Percentiles rank a stretch among this genome's conserved stretches.
phyloP scores from a whole-genome alignment of 92 coral and sea anemone species.

The Zoanthus sansibaricus region DNA sequence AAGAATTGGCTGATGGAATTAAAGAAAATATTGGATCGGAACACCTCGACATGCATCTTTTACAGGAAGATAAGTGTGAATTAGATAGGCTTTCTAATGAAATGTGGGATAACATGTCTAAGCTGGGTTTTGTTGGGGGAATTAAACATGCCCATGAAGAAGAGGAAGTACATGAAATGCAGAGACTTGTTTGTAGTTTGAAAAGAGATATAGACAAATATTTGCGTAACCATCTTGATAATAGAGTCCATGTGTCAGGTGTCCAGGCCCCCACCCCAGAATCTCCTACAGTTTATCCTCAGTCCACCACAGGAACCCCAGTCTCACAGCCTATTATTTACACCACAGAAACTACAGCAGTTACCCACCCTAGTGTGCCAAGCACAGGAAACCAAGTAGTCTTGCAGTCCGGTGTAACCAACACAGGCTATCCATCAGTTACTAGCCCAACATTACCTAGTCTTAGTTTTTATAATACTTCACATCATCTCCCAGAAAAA shows the following conservation, averaged over 20 bases:
- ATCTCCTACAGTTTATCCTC: not conserved
- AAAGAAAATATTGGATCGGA: not conserved
- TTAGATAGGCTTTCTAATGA: constrained; percentile 3
- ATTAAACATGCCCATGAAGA: not conserved
- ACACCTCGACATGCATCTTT: constrained; percentile 2
- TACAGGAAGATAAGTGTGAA: constrained; percentile 1
- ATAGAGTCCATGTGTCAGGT: not conserved
- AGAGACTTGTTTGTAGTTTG: not conserved
- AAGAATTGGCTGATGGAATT: not conserved
- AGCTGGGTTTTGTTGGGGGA: constrained; percentile 3
- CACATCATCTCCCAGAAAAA: not conserved
- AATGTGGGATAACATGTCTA: constrained; percentile 4
- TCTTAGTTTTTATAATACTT: not conserved
- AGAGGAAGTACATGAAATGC: not conserved
- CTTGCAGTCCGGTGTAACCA: not conserved
- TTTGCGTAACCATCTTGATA: not conserved
- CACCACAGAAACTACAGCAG: constrained; percentile 3
- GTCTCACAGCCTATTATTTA: constrained; percentile 1
- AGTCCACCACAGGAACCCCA: constrained; percentile 4
- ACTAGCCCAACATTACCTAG: not conserved
- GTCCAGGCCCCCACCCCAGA: constrained; percentile 10
- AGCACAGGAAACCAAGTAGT: not conserved
- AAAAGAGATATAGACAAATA: not conserved
- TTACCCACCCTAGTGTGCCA: not conserved
- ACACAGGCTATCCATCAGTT: not conserved